Conservation (phyloP, 2,888 invertebrate species). For the Drosophila barbarae region DNA sequence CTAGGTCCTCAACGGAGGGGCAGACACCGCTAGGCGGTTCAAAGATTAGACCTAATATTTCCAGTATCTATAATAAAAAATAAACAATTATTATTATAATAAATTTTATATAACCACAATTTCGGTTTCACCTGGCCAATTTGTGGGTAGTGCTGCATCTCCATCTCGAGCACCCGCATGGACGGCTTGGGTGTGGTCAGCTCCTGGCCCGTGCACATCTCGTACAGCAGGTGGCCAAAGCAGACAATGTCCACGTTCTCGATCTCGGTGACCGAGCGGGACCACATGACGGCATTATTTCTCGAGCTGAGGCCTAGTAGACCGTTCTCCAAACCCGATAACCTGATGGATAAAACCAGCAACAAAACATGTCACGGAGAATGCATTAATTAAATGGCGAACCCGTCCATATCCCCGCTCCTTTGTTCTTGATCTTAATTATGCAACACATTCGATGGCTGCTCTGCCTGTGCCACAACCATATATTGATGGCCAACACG, state of each 20-base stretch:
- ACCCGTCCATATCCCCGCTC: background rate
- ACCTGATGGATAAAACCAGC: conserved; percentile 79
- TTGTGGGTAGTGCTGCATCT: conserved; percentile 86
- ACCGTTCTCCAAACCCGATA: conserved; percentile 93
- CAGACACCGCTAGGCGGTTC: conserved; percentile 84
- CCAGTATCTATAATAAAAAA: conserved; percentile 83
- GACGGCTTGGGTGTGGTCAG: conserved; percentile 87
- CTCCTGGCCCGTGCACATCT: conserved; percentile 94
- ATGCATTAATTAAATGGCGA: conserved; percentile 49
- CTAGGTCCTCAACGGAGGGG: conserved; percentile 89
- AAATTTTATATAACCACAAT: background rate
- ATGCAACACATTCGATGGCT: conserved; percentile 33
- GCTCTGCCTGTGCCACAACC: conserved; percentile 1
- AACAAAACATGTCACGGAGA: conserved; percentile 23
- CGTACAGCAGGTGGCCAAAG: conserved; percentile 92
- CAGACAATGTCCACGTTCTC: conserved; percentile 84
- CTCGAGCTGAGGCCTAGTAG: conserved; percentile 85
- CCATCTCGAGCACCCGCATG: conserved; percentile 85
- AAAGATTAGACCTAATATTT: conserved; percentile 89
- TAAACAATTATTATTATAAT: background rate
- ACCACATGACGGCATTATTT: conserved; percentile 82
- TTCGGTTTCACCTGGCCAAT: conserved; percentile 79
- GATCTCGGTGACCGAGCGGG: conserved; percentile 79
- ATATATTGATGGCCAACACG: conserved; percentile 40
- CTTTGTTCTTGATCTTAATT: conserved; percentile 21